Percentiles rank a stretch among this genome's conserved stretches.
These are phyloP conservation scores for Tuberolachnus salignus DNA, from an alignment of 2,888 invertebrate genomes.

Conservation along the genomic window DNA sequence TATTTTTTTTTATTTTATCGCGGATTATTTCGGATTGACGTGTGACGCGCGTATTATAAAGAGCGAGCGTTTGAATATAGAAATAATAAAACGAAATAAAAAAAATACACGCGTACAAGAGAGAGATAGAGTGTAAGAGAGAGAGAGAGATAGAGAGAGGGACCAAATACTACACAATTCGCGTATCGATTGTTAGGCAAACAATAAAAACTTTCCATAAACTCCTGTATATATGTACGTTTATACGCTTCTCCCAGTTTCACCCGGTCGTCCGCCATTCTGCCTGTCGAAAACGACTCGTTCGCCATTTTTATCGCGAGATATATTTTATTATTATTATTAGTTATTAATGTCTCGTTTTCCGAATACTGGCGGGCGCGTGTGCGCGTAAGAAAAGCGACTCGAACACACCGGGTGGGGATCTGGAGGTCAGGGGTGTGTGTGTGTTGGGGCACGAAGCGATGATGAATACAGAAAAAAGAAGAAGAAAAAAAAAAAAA, in stretches of 20 bases:
- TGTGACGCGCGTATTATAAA: too few species aligned
- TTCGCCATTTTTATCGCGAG: too few species aligned
- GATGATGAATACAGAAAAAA: background rate
- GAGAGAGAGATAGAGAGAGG: background rate
- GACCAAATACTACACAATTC: background rate
- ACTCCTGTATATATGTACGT: background rate
- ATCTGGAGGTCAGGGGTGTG: too few species aligned
- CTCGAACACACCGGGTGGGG: too few species aligned
- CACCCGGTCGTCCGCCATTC: too few species aligned
- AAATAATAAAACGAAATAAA: background rate
- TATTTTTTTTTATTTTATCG: too few species aligned
- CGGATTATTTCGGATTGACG: conserved; percentile 9
- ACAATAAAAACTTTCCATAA: conserved; percentile 29
- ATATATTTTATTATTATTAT: background rate
- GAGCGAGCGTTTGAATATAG: background rate
- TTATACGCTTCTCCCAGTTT: too few species aligned
- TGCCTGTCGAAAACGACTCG: too few species aligned
- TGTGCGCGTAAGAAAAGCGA: background rate
- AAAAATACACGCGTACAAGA: too few species aligned
- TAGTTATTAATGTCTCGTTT: conserved; percentile 29
- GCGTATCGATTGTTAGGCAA: conserved; percentile 40
- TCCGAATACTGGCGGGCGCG: background rate
- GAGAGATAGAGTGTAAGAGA: background rate
- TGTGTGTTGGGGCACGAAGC: too few species aligned
- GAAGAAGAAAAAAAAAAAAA: background rate